Conservation (phyloP, 2,888 invertebrate species). For the Coremacera marginata region DNA sequence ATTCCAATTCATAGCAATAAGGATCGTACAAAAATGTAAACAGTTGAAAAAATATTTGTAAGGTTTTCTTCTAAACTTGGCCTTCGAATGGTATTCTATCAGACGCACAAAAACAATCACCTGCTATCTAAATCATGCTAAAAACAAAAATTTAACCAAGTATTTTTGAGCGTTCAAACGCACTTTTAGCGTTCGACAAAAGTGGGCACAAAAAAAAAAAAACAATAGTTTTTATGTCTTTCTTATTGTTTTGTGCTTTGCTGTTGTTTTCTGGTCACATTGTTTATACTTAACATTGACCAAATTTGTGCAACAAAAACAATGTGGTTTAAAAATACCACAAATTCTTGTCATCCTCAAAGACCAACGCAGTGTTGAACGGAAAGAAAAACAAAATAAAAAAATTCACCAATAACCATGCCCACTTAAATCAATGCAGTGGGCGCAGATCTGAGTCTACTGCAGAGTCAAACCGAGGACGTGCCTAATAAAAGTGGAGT, state of each 20-base stretch:
- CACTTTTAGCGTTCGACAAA: conserved; percentile 50
- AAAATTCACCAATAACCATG: neutral
- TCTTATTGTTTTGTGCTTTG: neutral
- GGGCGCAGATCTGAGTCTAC: neutral
- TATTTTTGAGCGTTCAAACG: conserved; percentile 47
- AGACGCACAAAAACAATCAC: conserved; percentile 31
- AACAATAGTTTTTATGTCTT: neutral
- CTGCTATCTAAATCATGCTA: neutral
- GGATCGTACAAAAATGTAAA: no score
- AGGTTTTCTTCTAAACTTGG: neutral
- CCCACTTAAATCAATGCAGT: conserved; percentile 28
- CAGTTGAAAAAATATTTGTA: no score
- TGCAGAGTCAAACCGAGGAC: neutral
- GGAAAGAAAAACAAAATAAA: neutral
- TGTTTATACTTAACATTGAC: conserved; percentile 10
- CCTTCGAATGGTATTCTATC: neutral
- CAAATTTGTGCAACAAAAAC: conserved; percentile 26
- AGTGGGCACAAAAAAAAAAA: neutral
- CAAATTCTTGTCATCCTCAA: neutral
- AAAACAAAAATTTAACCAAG: neutral
- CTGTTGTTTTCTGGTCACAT: neutral
- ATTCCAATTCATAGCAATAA: no score
- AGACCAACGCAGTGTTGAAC: neutral
- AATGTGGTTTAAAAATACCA: conserved; percentile 26
- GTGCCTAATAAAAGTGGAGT: neutral